Evolutionary conservation across 1,140 invertebrate genomes (phyloP).

Genomic region (Heterodera carotae): DNA sequence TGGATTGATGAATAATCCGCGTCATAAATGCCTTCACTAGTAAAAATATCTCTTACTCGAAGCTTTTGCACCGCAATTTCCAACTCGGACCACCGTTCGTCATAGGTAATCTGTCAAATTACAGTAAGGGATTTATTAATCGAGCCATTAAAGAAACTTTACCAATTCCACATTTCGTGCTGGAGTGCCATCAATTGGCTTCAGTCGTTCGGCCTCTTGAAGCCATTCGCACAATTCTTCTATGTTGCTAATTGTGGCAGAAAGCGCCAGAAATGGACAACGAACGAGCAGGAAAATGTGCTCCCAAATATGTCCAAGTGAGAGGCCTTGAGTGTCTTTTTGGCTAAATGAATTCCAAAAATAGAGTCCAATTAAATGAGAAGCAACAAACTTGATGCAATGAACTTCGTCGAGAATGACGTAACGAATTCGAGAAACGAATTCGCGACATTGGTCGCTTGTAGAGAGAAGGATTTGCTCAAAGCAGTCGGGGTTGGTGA

Average conservation of each 20-base stretch:
- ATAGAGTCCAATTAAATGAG: no score
- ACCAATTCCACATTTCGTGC: conserved; percentile 51
- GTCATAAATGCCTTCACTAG: no score
- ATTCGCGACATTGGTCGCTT: conserved; percentile 53
- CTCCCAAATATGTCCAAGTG: conserved; percentile 62
- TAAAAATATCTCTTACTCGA: not conserved
- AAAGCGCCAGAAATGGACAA: conserved; percentile 63
- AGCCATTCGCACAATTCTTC: conserved; percentile 59
- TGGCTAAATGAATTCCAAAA: conserved; percentile 10
- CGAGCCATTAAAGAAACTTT: not conserved
- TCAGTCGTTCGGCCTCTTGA: conserved; percentile 46
- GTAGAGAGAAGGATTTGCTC: conserved; percentile 59
- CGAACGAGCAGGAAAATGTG: conserved; percentile 64
- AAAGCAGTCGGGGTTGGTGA: conserved; percentile 63
- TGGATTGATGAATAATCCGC: no score
- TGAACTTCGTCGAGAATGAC: conserved; percentile 65
- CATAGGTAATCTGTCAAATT: conserved; percentile 48
- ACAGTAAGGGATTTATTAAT: not conserved
- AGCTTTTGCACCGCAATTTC: conserved; percentile 56
- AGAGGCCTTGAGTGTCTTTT: conserved; percentile 31
- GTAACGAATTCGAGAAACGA: conserved; percentile 61
- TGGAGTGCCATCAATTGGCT: conserved; percentile 38
- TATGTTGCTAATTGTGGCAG: conserved; percentile 62
- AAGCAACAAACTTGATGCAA: conserved; percentile 51
- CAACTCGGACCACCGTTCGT: conserved; percentile 63